phyloP scores from a whole-genome alignment of 2,113 vertebrate genomes.

The Alces alces region DNA sequence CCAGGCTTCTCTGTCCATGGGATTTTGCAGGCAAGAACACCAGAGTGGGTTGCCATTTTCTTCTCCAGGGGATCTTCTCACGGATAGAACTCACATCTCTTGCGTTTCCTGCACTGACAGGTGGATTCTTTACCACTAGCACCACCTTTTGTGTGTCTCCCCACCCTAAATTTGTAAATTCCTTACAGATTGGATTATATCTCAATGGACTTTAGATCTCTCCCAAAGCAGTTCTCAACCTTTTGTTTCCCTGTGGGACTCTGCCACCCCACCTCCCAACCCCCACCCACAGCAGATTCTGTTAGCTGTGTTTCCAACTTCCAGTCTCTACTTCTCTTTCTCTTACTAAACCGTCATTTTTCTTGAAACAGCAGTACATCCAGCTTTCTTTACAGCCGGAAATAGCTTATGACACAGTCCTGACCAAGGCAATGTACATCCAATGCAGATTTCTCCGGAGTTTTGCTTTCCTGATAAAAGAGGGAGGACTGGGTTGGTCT shows the following conservation, averaged over 20 bases:
- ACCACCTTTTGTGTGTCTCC: neutral
- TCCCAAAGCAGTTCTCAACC: neutral
- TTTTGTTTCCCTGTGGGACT: neutral
- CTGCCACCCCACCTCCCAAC: neutral
- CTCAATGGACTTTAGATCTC: neutral
- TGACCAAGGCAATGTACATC: neutral
- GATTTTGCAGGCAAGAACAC: neutral
- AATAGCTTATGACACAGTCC: neutral
- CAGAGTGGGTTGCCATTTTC: neutral
- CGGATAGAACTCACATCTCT: neutral
- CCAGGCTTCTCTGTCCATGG: neutral
- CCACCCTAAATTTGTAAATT: neutral
- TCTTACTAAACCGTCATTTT: neutral
- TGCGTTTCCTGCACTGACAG: neutral
- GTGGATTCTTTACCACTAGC: neutral
- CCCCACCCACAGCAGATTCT: neutral
- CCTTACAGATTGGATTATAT: neutral
- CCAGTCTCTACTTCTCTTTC: neutral
- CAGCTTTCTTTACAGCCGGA: neutral
- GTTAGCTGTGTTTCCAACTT: neutral
- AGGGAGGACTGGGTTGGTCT: neutral
- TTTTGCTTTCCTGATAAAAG: neutral
- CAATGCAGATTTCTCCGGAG: neutral
- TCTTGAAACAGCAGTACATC: neutral
- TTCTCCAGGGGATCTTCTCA: neutral